phyloP scores from a whole-genome alignment of 2,113 vertebrate species.

The Nothobranchius furzeri region DNA sequence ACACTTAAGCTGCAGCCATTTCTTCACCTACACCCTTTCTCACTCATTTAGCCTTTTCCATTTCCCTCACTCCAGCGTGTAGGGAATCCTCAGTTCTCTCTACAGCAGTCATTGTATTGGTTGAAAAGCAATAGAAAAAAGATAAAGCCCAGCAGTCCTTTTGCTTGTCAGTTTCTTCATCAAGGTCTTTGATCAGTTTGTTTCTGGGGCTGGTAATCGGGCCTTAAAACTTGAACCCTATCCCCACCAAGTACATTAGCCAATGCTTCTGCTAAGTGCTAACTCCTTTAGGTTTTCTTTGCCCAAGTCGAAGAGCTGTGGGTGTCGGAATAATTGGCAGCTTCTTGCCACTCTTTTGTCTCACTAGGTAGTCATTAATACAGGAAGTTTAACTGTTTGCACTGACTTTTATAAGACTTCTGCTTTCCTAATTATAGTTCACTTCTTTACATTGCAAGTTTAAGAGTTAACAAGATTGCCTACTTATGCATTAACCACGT shows the following conservation, averaged over 20 bases:
- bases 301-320: conserved; percentile 28
- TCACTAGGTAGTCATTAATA: conserved; percentile 14
- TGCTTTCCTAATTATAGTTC: background rate
- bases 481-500: background rate
- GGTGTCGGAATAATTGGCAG: conserved; percentile 36
- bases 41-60: conserved; percentile 11
- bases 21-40: conserved; percentile 12
- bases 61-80: conserved; percentile 23
- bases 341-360: conserved; percentile 38
- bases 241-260: conserved; percentile 23
- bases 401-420: conserved; percentile 12
- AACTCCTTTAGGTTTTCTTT: conserved; percentile 35
- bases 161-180: conserved; percentile 33
- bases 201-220: conserved; percentile 26
- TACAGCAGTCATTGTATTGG: conserved; percentile 44
- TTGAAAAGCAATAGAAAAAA: conserved; percentile 50
- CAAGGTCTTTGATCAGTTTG: conserved; percentile 63
- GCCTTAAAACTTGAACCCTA: conserved; percentile 8
- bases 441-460: background rate
- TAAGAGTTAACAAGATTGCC: background rate
- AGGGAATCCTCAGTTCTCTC: conserved; percentile 33
- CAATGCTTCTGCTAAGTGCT: conserved; percentile 43
- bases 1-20: conserved; percentile 38
- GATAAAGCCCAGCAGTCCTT: conserved; percentile 23
- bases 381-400: background rate